Percentiles rank a stretch among this genome's conserved stretches.
Evolutionary conservation across 2,888 invertebrate species (phyloP).

Genomic region (Rhingia campestris): DNA sequence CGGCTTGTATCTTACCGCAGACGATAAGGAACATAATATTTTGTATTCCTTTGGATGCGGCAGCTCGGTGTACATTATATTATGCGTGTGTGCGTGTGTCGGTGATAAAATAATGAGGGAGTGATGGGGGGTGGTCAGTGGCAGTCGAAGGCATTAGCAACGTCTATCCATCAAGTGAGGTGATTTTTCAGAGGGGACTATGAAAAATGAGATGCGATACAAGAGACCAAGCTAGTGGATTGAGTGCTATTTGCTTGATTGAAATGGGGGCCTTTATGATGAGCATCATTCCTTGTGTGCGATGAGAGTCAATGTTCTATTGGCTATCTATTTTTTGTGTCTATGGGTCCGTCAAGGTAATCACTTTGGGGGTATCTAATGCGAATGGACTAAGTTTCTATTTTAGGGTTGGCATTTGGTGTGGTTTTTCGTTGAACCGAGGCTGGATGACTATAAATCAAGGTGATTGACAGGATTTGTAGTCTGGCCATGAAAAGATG

Average conservation of each 20-base stretch:
- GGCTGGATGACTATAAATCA: constrained; percentile 41
- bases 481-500: constrained; percentile 26
- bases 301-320: background rate
- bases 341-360: constrained; percentile 12
- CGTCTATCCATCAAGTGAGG: constrained; percentile 64
- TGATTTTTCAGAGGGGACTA: constrained; percentile 27
- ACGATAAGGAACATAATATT: constrained; percentile 45
- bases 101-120: background rate
- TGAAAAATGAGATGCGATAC: constrained; percentile 62
- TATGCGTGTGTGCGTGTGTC: constrained; percentile 1
- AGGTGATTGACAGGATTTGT: constrained; percentile 48
- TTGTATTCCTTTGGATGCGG: background rate
- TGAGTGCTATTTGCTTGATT: constrained; percentile 60
- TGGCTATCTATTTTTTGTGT: background rate
- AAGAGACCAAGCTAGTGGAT: constrained; percentile 24
- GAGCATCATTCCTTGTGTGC: background rate
- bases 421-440: background rate
- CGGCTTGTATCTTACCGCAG: constrained; percentile 38
- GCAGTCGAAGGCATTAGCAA: constrained; percentile 58
- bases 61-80: background rate
- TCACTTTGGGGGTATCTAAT: constrained; percentile 29
- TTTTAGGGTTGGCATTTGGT: constrained; percentile 5
- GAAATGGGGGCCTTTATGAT: constrained; percentile 56
- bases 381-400: constrained; percentile 1
- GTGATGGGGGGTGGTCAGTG: constrained; percentile 31